These are phyloP conservation scores for Gavialis gangeticus DNA, from an alignment of 2,113 vertebrate genomes.

Conservation along the genomic window DNA sequence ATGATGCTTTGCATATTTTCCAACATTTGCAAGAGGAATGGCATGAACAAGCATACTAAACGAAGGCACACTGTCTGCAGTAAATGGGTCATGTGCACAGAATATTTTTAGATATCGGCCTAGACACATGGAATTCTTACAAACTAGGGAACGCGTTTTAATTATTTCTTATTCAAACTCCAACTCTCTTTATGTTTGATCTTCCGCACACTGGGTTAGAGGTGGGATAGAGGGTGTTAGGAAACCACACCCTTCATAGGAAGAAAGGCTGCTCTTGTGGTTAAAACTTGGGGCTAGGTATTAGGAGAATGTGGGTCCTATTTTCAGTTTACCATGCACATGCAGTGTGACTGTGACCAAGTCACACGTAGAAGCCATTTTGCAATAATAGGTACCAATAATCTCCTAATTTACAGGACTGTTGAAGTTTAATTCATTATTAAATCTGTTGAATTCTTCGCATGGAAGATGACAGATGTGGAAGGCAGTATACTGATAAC, in stretches of 20 bases:
- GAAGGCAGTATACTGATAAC: not conserved
- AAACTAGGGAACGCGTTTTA: not conserved
- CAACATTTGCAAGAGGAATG: slow-evolving; percentile 32
- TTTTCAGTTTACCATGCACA: not conserved
- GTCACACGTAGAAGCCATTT: slow-evolving; percentile 37
- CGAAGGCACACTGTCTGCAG: not conserved
- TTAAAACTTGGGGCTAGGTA: not conserved
- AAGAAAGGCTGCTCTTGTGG: not conserved
- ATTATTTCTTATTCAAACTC: not conserved
- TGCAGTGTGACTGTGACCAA: not conserved
- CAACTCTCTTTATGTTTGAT: accelerated
- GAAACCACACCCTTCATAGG: not conserved
- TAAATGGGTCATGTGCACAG: not conserved
- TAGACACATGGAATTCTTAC: accelerated
- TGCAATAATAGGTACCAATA: slow-evolving; percentile 42
- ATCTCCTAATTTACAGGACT: not conserved
- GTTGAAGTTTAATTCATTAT: not conserved
- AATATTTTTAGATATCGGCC: not conserved
- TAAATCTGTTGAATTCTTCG: not conserved
- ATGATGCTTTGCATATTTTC: not conserved
- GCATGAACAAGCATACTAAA: slow-evolving; percentile 33
- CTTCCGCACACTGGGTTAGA: not conserved
- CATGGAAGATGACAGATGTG: not conserved
- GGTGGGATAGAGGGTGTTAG: not conserved
- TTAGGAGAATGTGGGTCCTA: slow-evolving; percentile 10